Evolutionary conservation across 53 echinoderm and acorn worm genomes (phyloP).

Genomic region (Astropecten irregularis): DNA sequence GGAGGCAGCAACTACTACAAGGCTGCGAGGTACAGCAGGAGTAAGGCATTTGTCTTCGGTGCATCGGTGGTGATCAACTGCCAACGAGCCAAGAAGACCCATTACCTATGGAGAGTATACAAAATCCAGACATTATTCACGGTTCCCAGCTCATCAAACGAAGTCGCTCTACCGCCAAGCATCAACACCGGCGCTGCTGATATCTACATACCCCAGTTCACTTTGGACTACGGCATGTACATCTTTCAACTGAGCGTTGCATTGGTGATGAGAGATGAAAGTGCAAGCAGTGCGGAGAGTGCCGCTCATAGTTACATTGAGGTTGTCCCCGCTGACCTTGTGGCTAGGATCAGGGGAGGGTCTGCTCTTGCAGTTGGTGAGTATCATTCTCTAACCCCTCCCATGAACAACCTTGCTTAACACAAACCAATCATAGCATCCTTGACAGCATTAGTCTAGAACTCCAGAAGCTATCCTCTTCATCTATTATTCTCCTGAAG

Average conservation of each 20-base stretch:
- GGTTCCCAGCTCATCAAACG: slow-evolving; percentile 70
- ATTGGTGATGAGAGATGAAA: slow-evolving; percentile 57
- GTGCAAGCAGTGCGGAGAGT: slow-evolving; percentile 58
- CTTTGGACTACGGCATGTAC: slow-evolving; percentile 78
- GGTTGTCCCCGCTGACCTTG: slow-evolving; percentile 57
- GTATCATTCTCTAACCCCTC: not conserved
- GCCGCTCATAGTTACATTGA: slow-evolving; percentile 68
- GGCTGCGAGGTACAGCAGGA: slow-evolving; percentile 57
- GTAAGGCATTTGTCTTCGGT: slow-evolving; percentile 52
- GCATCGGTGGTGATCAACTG: slow-evolving; percentile 57
- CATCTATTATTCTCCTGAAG: too few species aligned
- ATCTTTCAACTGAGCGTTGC: slow-evolving; percentile 68
- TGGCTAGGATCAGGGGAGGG: slow-evolving; percentile 80
- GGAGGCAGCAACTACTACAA: slow-evolving; percentile 58
- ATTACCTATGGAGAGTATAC: slow-evolving; percentile 71
- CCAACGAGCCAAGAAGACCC: slow-evolving; percentile 34
- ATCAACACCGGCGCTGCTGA: slow-evolving; percentile 61
- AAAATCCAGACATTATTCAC: slow-evolving; percentile 66
- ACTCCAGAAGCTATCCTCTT: too few species aligned
- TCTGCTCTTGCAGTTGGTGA: slow-evolving; percentile 67
- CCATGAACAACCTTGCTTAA: not conserved
- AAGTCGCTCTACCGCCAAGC: slow-evolving; percentile 42
- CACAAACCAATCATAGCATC: too few species aligned
- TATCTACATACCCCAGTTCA: slow-evolving; percentile 75
- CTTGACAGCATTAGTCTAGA: too few species aligned